Evolutionary conservation across 2,797 vertebrate genomes (phyloP).

Genomic region (Melanotaenia maccullochi): DNA sequence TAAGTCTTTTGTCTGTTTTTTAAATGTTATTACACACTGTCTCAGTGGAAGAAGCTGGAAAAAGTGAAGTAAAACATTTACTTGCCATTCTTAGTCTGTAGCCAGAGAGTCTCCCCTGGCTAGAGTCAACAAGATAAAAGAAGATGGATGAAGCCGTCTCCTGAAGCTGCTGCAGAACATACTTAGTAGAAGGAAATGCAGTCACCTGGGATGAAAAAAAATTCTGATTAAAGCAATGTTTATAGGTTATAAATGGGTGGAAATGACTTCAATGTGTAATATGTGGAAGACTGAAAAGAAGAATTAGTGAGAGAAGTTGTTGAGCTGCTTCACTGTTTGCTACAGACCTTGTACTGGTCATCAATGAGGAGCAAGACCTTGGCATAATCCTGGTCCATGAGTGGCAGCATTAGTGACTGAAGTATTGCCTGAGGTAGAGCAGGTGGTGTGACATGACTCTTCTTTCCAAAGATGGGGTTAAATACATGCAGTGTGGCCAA

Average conservation of each 20-base stretch:
- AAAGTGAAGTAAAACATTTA: background rate
- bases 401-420: constrained; percentile 92
- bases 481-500: constrained; percentile 92
- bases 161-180: constrained; percentile 93
- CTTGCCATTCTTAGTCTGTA: constrained; percentile 91
- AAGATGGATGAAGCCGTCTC: constrained; percentile 92
- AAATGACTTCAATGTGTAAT: background rate
- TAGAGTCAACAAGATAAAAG: constrained; percentile 92
- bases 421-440: constrained; percentile 88
- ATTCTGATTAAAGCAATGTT: background rate
- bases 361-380: constrained; percentile 94
- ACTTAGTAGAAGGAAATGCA: constrained; percentile 93
- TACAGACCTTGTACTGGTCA: constrained; percentile 91
- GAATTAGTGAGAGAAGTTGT: background rate
- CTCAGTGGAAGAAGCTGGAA: background rate
- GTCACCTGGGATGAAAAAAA: constrained; percentile 84
- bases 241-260: background rate
- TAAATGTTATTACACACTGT: background rate
- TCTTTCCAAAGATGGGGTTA: constrained; percentile 97
- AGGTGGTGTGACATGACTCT: constrained; percentile 91
- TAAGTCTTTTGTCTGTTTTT: background rate
- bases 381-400: constrained; percentile 98
- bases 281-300: background rate
- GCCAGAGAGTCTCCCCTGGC: constrained; percentile 89
- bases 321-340: constrained; percentile 5